Base-by-base conservation (phyloP, 2,888 invertebrate species). In the Rhodophaea formosa region DNA sequence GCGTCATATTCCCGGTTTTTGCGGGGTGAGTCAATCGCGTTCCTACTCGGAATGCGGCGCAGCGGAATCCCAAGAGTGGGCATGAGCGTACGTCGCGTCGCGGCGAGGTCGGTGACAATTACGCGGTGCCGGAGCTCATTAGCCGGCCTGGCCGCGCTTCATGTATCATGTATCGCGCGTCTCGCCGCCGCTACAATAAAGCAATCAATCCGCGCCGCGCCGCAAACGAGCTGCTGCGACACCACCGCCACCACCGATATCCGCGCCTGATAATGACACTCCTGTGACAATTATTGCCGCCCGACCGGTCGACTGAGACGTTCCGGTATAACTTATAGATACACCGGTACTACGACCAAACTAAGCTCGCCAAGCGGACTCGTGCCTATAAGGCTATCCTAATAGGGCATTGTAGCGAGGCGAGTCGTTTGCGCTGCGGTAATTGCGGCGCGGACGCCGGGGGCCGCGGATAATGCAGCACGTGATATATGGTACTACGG, bases 401-500 rank as follows among this genome's bases (percentile, higher is more conserved):
- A 80, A 82, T 80, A 80, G 79, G 78, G 81, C 67, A 80, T 79
- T 81, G 82, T 80, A 80, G 76, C 74, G 72, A 76, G 67, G 76
- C 71, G 75, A 75, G 72, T 75, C 69, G 75, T 75, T 78, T 76
- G 73, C 72, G 74, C 69, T 73, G 72, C 72, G 69, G 85, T 89
- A 88, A 89, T 88, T 86, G 88, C 82, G 78, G 75, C 79, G 84
- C 82, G 84, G 79, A 79, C 85, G 88, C 88, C 88, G 82, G 83
- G 72, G 89, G 88, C 86, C 80, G 77, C 78, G 76, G 77, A 74
- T 84, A 86, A 84, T 86, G 76, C 86, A 78, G 82, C 79, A 77
- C 85, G 89, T 90, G 90, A 89, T 91, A 88, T 91, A 91, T 90
- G 88, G 85, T 86, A 84, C 87, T 82, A 81, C 82, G 79, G 80